Conservation (phyloP, 2,113 vertebrate genomes). For the Callipepla californica region DNA sequence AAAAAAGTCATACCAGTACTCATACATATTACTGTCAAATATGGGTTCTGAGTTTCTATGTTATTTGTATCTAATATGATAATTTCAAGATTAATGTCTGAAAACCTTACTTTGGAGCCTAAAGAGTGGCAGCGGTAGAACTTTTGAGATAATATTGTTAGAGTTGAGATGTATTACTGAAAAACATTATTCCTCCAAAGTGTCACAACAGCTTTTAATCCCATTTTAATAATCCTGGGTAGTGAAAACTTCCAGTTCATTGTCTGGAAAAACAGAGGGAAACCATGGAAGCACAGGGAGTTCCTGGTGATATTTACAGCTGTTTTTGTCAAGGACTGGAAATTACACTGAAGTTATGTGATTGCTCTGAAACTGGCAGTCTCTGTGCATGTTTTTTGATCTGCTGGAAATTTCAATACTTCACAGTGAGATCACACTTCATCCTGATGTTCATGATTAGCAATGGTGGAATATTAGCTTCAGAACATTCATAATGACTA, state of each 20-base stretch:
- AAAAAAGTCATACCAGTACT: not conserved
- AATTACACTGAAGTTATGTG: not conserved
- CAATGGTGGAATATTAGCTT: not conserved
- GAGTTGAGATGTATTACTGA: not conserved
- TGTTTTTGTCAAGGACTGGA: not conserved
- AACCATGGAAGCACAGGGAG: not conserved
- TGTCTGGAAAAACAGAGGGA: not conserved
- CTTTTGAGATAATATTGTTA: not conserved
- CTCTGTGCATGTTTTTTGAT: not conserved
- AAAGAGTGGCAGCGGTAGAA: not conserved
- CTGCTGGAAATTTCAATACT: not conserved
- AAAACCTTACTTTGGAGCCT: not conserved
- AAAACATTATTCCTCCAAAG: not conserved
- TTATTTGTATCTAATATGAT: not conserved
- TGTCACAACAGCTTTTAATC: not conserved
- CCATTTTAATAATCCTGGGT: not conserved
- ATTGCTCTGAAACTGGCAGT: not conserved
- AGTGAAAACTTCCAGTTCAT: not conserved
- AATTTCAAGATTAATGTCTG: not conserved
- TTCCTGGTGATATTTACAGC: not conserved
- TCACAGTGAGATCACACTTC: not conserved
- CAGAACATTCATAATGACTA: not conserved
- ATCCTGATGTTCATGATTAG: not conserved
- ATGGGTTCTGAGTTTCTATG: not conserved
- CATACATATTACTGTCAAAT: not conserved